Conservation (phyloP, 2,888 invertebrate genomes). For the Agrotis clavis region DNA sequence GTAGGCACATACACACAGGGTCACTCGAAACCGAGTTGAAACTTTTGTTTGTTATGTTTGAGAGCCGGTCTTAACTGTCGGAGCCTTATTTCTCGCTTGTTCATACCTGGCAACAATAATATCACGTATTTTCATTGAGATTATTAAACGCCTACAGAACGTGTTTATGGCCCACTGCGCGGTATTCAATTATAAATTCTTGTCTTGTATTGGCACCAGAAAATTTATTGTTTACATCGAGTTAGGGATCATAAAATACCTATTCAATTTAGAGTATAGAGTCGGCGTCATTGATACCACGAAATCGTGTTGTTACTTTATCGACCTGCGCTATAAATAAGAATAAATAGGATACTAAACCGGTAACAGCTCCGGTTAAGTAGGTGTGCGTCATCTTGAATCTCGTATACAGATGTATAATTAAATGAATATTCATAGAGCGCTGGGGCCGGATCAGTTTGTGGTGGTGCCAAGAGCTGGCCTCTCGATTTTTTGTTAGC, state of each 20-base stretch:
- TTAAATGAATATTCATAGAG: slow-evolving; percentile 86
- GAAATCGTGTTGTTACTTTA: slow-evolving; percentile 72
- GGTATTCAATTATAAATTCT: slow-evolving; percentile 60
- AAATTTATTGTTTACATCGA: slow-evolving; percentile 50
- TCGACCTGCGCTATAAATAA: slow-evolving; percentile 78
- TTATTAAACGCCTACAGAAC: slow-evolving; percentile 60
- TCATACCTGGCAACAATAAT: slow-evolving; percentile 56
- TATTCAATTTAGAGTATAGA: slow-evolving; percentile 56
- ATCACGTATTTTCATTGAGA: slow-evolving; percentile 59
- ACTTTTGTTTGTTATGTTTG: slow-evolving; percentile 67
- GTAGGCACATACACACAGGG: slow-evolving; percentile 63
- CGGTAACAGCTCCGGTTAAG: slow-evolving; percentile 72
- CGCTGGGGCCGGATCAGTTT: slow-evolving; percentile 82
- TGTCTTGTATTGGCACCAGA: slow-evolving; percentile 47
- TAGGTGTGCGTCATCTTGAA: slow-evolving; percentile 83
- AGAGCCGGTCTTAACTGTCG: slow-evolving; percentile 52
- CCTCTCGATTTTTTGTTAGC: slow-evolving; percentile 81
- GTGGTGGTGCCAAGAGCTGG: slow-evolving; percentile 81
- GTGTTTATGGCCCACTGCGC: slow-evolving; percentile 50
- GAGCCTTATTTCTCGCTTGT: slow-evolving; percentile 58
- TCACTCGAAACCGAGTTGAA: slow-evolving; percentile 64
- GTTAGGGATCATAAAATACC: slow-evolving; percentile 59
- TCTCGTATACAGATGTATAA: slow-evolving; percentile 78
- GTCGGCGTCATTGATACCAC: slow-evolving; percentile 60
- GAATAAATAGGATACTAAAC: slow-evolving; percentile 71